A percentile compares a stretch with the other conserved stretches of the same genome.
Evolutionary conservation across 2,888 invertebrate genomes (phyloP).

Genomic region (Gari tellinella): DNA sequence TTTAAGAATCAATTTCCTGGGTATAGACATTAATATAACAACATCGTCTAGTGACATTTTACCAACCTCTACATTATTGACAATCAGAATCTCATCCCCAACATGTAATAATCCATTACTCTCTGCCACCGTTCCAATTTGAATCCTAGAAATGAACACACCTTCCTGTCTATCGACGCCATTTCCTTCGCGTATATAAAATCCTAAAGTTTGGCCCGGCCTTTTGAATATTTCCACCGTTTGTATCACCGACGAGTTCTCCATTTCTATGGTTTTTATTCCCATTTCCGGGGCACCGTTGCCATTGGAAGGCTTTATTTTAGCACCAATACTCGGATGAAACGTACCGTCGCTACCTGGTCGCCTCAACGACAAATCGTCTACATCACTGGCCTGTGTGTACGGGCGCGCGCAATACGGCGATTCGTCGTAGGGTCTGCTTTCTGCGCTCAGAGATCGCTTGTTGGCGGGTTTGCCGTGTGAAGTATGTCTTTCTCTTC

Average conservation of each 20-base stretch:
- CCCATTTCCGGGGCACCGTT: conserved; percentile 80
- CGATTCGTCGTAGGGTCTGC: conserved; percentile 46
- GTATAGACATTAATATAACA: conserved; percentile 99
- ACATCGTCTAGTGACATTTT: conserved; percentile 99
- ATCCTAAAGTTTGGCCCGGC: conserved; percentile 98
- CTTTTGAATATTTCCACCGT: conserved; percentile 98
- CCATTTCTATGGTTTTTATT: conserved; percentile 81
- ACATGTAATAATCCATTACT: conserved; percentile 98
- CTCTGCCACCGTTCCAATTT: conserved; percentile 97
- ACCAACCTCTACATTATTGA: conserved; percentile 98
- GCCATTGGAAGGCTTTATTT: conserved; percentile 65
- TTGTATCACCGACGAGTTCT: conserved; percentile 80
- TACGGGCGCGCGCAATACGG: conserved; percentile 19
- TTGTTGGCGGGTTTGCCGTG: conserved; percentile 53
- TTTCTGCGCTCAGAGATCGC: conserved; percentile 54
- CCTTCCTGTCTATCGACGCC: conserved; percentile 97
- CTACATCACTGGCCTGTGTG: conserved; percentile 24
- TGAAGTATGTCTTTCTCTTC: conserved; percentile 60
- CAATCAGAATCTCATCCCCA: conserved; percentile 98
- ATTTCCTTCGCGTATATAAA: conserved; percentile 99
- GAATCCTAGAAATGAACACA: conserved; percentile 98
- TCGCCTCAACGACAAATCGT: conserved; percentile 25
- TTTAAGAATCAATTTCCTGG: conserved; percentile 96
- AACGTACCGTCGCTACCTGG: conserved; percentile 39
- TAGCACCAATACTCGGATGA: conserved; percentile 64